These are phyloP conservation scores for Oenanthe oenanthe DNA, from an alignment of 2,113 vertebrate species.

Conservation along the genomic window DNA sequence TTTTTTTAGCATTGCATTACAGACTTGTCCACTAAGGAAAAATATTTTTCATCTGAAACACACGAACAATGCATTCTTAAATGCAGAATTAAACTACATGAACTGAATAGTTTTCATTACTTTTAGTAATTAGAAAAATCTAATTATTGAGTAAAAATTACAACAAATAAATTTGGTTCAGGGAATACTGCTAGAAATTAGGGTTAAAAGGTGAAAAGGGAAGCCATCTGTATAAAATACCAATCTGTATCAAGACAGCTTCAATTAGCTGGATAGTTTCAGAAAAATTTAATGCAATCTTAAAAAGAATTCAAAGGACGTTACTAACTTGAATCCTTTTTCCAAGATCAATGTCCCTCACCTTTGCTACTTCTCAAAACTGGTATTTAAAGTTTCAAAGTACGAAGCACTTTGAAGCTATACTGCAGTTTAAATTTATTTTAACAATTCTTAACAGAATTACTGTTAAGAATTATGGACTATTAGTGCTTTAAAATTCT, in stretches of 20 bases:
- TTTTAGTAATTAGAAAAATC: background rate
- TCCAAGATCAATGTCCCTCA: background rate
- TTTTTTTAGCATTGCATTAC: background rate
- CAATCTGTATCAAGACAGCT: background rate
- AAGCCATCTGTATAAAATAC: background rate
- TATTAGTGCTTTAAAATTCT: background rate
- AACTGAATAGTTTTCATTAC: background rate
- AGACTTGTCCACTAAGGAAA: background rate
- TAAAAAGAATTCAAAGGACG: background rate
- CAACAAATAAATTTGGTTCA: background rate
- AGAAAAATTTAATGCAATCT: background rate
- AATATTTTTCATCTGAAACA: background rate
- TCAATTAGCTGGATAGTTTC: background rate
- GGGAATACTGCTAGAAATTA: background rate
- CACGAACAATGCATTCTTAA: background rate
- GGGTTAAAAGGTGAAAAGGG: background rate
- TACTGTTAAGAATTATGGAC: background rate
- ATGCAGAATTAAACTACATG: background rate
- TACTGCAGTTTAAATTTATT: background rate
- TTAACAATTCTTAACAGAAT: conserved; percentile 20
- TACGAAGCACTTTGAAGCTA: background rate
- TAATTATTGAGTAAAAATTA: background rate
- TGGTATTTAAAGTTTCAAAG: background rate
- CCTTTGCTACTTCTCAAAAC: background rate
- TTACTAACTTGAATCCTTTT: background rate